Percentiles rank a stretch among this genome's conserved stretches.
Evolutionary conservation across 2,888 invertebrate genomes (phyloP).

Genomic region (Cantharis rufa): DNA sequence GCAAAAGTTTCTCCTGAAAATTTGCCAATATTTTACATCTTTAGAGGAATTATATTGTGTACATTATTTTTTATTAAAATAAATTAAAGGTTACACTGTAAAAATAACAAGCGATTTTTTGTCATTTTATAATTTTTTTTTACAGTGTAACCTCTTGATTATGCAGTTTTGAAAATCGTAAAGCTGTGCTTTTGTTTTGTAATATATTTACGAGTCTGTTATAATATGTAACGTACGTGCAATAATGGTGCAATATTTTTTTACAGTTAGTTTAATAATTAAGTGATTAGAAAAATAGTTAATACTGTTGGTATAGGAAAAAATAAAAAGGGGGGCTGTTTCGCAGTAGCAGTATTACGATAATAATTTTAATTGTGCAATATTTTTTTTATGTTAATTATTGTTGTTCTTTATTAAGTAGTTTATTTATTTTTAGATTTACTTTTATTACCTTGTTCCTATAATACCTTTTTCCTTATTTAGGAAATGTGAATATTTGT

Average conservation of each 20-base stretch:
- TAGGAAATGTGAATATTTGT: neutral
- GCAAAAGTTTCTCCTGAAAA: neutral
- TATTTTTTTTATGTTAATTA: neutral
- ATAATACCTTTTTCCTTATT: neutral
- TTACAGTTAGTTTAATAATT: slow-evolving; percentile 4
- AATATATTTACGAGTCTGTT: slow-evolving; percentile 3
- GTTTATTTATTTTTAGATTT: neutral
- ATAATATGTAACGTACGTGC: slow-evolving; percentile 7
- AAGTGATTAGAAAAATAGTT: slow-evolving; percentile 1
- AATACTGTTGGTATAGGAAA: slow-evolving; percentile 1
- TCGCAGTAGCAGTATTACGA: neutral
- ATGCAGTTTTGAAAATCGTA: neutral
- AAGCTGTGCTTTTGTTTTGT: neutral
- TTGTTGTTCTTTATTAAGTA: neutral
- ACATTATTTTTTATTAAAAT: neutral
- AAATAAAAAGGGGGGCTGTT: neutral
- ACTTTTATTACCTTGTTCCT: neutral
- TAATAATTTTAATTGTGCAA: slow-evolving; percentile 1
- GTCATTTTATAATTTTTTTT: neutral
- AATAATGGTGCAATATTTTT: slow-evolving; percentile 20
- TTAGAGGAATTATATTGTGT: neutral
- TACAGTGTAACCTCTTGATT: neutral
- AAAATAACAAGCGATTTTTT: too few relatives aligned
- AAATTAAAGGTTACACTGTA: neutral
- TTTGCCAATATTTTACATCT: neutral